These are phyloP conservation scores for Pentamera pediparva DNA, from an alignment of 53 echinoderm and acorn worm genomes.

Conservation along the genomic window DNA sequence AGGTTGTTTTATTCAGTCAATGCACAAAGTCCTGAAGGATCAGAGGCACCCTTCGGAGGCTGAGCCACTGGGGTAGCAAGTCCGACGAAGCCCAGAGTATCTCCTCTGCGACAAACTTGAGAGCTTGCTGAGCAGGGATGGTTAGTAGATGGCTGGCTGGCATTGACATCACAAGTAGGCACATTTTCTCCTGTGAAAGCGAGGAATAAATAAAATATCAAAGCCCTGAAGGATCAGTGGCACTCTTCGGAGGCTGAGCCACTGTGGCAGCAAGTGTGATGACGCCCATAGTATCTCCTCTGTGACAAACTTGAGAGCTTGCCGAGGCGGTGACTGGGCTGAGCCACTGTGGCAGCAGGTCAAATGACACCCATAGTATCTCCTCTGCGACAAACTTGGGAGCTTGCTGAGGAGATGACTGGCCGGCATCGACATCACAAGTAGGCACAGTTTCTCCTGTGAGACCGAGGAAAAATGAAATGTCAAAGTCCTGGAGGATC, in stretches of 20 bases:
- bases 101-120: constrained; percentile 79
- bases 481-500: constrained; percentile 52
- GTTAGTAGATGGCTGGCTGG: constrained; percentile 79
- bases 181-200: constrained; percentile 74
- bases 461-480: background rate
- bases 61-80: constrained; percentile 72
- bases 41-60: constrained; percentile 81
- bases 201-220: background rate
- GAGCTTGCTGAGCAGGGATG: constrained; percentile 81
- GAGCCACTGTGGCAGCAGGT: constrained; percentile 71
- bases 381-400: constrained; percentile 77
- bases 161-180: constrained; percentile 95
- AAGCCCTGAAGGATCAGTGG: constrained; percentile 56
- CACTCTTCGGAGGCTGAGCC: constrained; percentile 87
- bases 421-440: constrained; percentile 96
- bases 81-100: constrained; percentile 73
- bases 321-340: constrained; percentile 80
- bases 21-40: constrained; percentile 58
- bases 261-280: constrained; percentile 56
- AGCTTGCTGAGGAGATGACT: constrained; percentile 76
- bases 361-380: constrained; percentile 71
- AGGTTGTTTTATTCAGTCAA: no score
- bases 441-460: constrained; percentile 92
- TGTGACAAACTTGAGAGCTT: constrained; percentile 73
- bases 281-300: constrained; percentile 85